A percentile compares a stretch with the other conserved stretches of the same genome.
These are phyloP conservation scores for Ambastaia sidthimunki DNA, from an alignment of 2,797 vertebrate genomes.

Conservation along the genomic window DNA sequence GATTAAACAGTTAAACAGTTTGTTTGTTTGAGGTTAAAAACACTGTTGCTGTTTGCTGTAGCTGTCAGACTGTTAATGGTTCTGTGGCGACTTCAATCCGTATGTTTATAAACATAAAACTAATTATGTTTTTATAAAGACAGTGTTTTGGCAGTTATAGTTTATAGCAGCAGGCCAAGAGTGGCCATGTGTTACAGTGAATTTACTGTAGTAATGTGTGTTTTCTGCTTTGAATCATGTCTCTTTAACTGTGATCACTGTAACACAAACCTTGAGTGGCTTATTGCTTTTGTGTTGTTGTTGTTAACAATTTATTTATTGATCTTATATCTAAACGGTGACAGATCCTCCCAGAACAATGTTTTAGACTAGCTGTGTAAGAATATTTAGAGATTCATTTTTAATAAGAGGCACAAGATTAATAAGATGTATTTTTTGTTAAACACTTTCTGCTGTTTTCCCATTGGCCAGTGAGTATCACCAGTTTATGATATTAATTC, in stretches of 20 bases:
- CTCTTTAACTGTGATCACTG: neutral
- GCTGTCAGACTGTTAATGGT: neutral
- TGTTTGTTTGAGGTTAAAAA: conserved; percentile 6
- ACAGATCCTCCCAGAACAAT: no score
- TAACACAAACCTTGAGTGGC: neutral
- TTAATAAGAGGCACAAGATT: no score
- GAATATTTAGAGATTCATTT: no score
- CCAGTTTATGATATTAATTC: no score
- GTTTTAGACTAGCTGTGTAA: no score
- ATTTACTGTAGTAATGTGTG: neutral
- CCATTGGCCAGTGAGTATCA: no score
- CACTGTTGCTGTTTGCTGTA: neutral
- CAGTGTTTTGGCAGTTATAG: neutral
- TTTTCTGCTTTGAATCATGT: neutral
- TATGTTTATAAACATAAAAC: neutral
- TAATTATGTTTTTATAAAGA: neutral
- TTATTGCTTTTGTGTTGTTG: no score
- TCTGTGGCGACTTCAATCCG: neutral
- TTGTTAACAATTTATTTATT: neutral
- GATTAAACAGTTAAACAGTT: neutral
- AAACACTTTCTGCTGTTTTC: no score
- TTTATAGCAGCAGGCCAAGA: neutral
- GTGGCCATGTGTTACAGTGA: neutral
- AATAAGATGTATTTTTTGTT: no score
- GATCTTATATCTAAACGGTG: no score